phyloP scores from a whole-genome alignment of 2,888 invertebrate genomes.

The Megastigmus dorsalis region DNA sequence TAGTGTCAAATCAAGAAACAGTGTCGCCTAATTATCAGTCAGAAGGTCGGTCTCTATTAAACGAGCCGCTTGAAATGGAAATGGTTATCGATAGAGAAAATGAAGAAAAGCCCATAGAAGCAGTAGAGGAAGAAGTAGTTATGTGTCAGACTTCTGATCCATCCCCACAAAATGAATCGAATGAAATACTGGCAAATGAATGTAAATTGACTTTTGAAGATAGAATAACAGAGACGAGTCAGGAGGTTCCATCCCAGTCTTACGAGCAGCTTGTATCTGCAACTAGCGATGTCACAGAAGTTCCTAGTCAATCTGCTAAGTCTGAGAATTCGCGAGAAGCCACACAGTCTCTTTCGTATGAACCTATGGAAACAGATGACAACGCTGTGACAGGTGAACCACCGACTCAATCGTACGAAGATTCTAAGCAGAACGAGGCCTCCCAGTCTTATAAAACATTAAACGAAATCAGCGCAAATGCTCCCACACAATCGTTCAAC shows the following conservation, averaged over 20 bases:
- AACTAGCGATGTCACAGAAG: constrained; percentile 63
- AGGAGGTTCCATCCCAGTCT: constrained; percentile 69
- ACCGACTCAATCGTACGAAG: constrained; percentile 68
- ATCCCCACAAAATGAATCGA: constrained; percentile 61
- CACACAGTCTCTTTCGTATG: constrained; percentile 65
- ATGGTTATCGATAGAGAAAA: constrained; percentile 11
- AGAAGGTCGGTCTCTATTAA: background rate
- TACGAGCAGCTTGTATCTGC: constrained; percentile 64
- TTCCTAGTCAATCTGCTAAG: constrained; percentile 70
- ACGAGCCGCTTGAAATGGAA: background rate
- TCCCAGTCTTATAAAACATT: constrained; percentile 64
- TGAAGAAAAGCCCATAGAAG: constrained; percentile 57
- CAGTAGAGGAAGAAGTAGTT: constrained; percentile 59
- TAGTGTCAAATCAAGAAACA: constrained; percentile 55
- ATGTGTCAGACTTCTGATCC: constrained; percentile 54
- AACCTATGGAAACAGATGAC: constrained; percentile 66
- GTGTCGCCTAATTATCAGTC: background rate
- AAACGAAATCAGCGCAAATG: constrained; percentile 62
- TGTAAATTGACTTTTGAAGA: constrained; percentile 59
- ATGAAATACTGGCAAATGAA: constrained; percentile 47
- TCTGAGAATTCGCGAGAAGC: constrained; percentile 67
- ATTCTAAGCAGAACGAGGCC: constrained; percentile 64
- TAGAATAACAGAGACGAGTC: constrained; percentile 61
- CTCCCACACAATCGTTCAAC: constrained; percentile 70
- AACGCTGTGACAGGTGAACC: constrained; percentile 61